Evolutionary conservation across 2,113 vertebrate genomes (phyloP), one percentile per base, ranked within the genome.

Genomic region (Scytalopus superciliaris): DNA sequence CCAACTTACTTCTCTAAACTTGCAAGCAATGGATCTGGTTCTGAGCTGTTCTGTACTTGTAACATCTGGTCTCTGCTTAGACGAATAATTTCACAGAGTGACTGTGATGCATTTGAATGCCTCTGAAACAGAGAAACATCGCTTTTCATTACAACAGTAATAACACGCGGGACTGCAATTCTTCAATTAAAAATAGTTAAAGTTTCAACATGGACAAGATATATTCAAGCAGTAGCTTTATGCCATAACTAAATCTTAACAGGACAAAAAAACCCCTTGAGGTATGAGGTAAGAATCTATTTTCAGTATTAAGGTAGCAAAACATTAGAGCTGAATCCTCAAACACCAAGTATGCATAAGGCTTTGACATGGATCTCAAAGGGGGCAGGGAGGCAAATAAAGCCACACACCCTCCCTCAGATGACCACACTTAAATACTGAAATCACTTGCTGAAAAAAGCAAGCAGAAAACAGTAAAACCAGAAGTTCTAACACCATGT

Each of bases 1-100:
- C 7, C 53, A 86, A 96, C 98, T 47, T 99, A 99, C 99, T 99
- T 99, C 96, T 99, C 99, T 97, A 99, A 98, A 87, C 99, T 99
- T 96, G 99, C 98, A 84, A 99, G 98, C 92, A 99, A 98, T 31
- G 99, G 99, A 76, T 99, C 99, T 27, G 99, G 99, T 69, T 99
- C 99, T 39, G 99, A 98, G 94, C 98, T 99, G 93, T 98, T 99
- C 96, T 99, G 99, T 80, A 99, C 98, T 97, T 99, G 99, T 81
- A 99, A 98, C 99, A 99, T 99, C 98, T 99, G 99, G 97, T 99
- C 99, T 98, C 99, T 98, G 98, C 99, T 99, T 89, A 99, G 98
- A 79, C 99, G 98, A 95, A 99, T 99, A 92, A 99, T 99, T 97
- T 99, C 99, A 98, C 99, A 99, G 90, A 99, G 98, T 8, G 99